Evolutionary conservation across 2,113 vertebrate genomes (phyloP), one percentile per base, ranked within the genome.

Genomic region (Muntiacus muntjak): DNA sequence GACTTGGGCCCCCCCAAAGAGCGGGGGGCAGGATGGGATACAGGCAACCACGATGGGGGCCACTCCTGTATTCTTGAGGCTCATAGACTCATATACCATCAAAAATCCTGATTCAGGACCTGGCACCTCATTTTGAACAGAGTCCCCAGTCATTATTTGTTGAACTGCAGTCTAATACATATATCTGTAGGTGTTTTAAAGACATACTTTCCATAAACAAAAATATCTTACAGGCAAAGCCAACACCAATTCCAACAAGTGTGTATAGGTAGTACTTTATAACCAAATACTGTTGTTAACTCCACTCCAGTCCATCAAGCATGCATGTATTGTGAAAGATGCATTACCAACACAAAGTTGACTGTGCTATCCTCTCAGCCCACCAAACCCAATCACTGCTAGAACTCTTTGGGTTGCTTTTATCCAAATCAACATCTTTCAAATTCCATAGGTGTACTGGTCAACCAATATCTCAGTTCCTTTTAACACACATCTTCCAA

Each of bases 401-500:
- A 52, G 17, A 60, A 79, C 81, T 89, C n/a, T n/a, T 89, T 52
- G 9, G 28, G 36, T 50, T 90, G 28, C 82, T 94, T 89, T 93
- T 45, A 67, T 89, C 78, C 95, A 97, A 19, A 96, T 50, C 33
- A 50, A 54, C 43, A 52, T 60, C 52, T 81, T 74, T 96, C 87
- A 83, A 86, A 96, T 89, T 55, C 67, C 76, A 45, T 26, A 50
- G 25, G 45, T 95, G 50, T 55, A 62, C 84, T 40, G 13, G 33
- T 79, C 83, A 84, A 67, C 52, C 57, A 76, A 30, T 36, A 71
- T 83, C 87, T 89, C 64, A 76, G 54, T 33, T 95, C 62, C 74
- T 96, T 95, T 95, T 67, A 17, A 60, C 82, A 79, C 43, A 64
- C 7, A 86, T 95, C 57, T 93, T 93, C 83, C 43, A 50, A 84